Base-by-base conservation (phyloP, 1,140 invertebrate genomes). In the Dolichoris vasculosae region DNA sequence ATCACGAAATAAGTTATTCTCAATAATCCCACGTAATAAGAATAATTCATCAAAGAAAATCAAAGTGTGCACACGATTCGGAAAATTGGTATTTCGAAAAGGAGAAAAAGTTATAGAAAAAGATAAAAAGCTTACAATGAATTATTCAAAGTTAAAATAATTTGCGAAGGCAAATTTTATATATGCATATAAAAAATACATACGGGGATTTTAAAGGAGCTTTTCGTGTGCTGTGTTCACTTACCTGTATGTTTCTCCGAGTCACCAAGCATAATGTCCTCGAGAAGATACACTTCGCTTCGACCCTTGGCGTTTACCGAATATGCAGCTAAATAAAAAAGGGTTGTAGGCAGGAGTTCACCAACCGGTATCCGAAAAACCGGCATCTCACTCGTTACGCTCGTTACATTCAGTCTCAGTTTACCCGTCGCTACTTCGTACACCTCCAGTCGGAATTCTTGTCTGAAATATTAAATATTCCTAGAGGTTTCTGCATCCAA, bases 241-340 rank as follows among this genome's bases (percentile, higher is more conserved):
- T 94, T 94, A 97, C 97, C 97, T 93, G 96, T 96, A 90, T 97
- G 95, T 90, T 96, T 97, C 88, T 97, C 97, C 8, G 97, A 96
- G 91, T 97, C 97, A 90, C 97, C 96, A 88, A 98, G 95, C 83
- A 97, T 96, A 88, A 97, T 97, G 89, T 97, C 97, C 90, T 98
- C 97, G 23, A 98, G 93, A 0, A 97, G 94, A 79, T 96, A 95
- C 32, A 95, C 95, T 89, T 97, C 97, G 86, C 97, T 97, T 84
- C 96, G 95, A 71, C 97, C 97, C 92, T 98, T 98, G 51, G 96
- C 95, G 93, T 98, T 98, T 87, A 95, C 95, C 59, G 97, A 96
- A 91, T 97, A 98, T 83, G 97, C 95, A 77, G 97, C 94, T 77
- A 98, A 90, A 88, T 91, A 92, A 87, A 93, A 93, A 85, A 94